phyloP scores from a whole-genome alignment of 2,113 vertebrate genomes.

The Pantherophis guttatus region DNA sequence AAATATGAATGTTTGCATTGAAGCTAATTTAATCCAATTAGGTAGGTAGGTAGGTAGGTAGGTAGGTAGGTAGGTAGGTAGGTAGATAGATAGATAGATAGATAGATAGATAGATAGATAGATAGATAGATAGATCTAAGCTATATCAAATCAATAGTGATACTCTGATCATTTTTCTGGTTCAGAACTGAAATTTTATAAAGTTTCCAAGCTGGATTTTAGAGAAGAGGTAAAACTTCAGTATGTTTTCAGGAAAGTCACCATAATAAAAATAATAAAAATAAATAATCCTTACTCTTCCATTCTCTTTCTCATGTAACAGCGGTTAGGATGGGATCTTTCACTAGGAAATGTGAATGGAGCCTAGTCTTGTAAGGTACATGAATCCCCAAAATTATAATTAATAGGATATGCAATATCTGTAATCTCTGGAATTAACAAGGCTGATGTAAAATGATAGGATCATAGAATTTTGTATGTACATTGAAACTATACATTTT shows the following conservation, averaged over 20 bases:
- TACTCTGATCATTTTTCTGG: not conserved
- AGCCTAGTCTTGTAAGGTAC: not conserved
- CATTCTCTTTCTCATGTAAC: not conserved
- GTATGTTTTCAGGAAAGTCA: not conserved
- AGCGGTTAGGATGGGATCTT: not conserved
- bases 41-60: no score
- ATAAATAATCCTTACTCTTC: not conserved
- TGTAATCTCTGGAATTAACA: not conserved
- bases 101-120: no score
- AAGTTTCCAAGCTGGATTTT: not conserved
- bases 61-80: no score
- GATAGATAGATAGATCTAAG: no score
- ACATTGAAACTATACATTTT: not conserved
- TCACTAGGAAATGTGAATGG: not conserved
- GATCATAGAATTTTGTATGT: not conserved
- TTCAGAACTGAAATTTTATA: not conserved
- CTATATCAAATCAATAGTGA: no score
- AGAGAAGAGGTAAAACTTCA: not conserved
- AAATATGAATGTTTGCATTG: not conserved
- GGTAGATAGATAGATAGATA: no score
- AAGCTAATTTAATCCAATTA: not conserved
- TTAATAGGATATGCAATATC: not conserved
- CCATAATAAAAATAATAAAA: not conserved
- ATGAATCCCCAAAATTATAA: not conserved
- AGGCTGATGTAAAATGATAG: not conserved